A percentile compares a stretch with the other conserved stretches of the same genome.
phyloP scores from a whole-genome alignment of 1,140 invertebrate species.

The Drosophila simulans region DNA sequence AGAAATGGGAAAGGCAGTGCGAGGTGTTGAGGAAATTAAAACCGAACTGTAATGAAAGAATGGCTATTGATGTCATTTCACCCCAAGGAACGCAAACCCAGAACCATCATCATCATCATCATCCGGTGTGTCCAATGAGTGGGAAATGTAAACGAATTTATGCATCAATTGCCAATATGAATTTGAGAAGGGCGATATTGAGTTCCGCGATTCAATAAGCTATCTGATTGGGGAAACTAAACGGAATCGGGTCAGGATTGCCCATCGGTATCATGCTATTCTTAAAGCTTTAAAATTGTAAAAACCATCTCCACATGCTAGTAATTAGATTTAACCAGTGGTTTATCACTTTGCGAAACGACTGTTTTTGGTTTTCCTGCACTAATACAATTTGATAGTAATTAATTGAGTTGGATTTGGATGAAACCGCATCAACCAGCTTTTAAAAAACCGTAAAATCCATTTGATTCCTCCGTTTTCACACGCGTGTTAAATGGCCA shows the following conservation, averaged over 20 bases:
- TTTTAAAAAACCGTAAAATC: not conserved
- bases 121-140: slow-evolving; percentile 11
- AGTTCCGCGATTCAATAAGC: slow-evolving; percentile 11
- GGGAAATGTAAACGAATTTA: slow-evolving; percentile 73
- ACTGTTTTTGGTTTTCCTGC: too few relatives aligned
- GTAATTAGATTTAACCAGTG: too few relatives aligned
- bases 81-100: not conserved
- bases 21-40: slow-evolving; percentile 54
- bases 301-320: too few relatives aligned
- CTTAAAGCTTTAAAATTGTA: not conserved
- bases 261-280: not conserved
- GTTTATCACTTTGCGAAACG: too few relatives aligned
- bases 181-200: slow-evolving; percentile 53
- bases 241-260: slow-evolving; percentile 1
- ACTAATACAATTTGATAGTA: not conserved
- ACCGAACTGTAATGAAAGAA: slow-evolving; percentile 76
- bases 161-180: slow-evolving; percentile 74
- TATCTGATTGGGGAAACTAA: not conserved
- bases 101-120: slow-evolving; percentile 20
- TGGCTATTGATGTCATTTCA: slow-evolving; percentile 69
- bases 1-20: not conserved
- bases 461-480: not conserved
- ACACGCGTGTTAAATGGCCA: not conserved
- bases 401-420: slow-evolving; percentile 4
- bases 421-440: not conserved